Conservation (phyloP, 2,797 vertebrate genomes). For the Spheniscus humboldti region DNA sequence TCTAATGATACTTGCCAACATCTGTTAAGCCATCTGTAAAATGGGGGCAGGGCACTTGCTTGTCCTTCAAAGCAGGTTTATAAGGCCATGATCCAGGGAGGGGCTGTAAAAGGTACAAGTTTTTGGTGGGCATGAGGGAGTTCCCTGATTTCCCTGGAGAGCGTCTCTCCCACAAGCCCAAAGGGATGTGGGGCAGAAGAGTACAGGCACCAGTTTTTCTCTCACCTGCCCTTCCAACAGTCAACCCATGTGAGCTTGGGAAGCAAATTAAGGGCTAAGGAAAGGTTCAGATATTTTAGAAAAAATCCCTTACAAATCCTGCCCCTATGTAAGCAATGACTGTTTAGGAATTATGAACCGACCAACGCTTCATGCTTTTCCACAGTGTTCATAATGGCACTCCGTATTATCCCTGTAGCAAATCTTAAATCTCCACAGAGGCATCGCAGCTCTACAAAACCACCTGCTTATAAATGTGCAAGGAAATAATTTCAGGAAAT, state of each 20-base stretch:
- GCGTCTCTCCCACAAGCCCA: not conserved
- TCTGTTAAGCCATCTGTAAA: not conserved
- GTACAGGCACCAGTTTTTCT: not conserved
- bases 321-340: not conserved
- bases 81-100: not conserved
- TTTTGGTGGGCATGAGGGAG: not conserved
- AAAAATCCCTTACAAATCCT: not conserved
- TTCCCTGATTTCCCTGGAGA: not conserved
- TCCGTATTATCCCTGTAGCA: not conserved
- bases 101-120: not conserved
- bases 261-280: not conserved
- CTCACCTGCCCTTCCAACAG: not conserved
- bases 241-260: not conserved
- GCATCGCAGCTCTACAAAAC: not conserved
- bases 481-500: not conserved
- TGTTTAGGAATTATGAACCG: not conserved
- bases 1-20: not conserved
- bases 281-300: not conserved
- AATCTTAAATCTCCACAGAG: not conserved
- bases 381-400: not conserved
- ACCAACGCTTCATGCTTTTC: not conserved
- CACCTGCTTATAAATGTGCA: not conserved
- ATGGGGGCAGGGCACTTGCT: not conserved
- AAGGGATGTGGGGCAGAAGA: not conserved
- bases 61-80: not conserved